Percentiles rank a stretch among this genome's conserved stretches.
Evolutionary conservation across 2,797 vertebrate species (phyloP).

Genomic region (Hoplostethus atlanticus): DNA sequence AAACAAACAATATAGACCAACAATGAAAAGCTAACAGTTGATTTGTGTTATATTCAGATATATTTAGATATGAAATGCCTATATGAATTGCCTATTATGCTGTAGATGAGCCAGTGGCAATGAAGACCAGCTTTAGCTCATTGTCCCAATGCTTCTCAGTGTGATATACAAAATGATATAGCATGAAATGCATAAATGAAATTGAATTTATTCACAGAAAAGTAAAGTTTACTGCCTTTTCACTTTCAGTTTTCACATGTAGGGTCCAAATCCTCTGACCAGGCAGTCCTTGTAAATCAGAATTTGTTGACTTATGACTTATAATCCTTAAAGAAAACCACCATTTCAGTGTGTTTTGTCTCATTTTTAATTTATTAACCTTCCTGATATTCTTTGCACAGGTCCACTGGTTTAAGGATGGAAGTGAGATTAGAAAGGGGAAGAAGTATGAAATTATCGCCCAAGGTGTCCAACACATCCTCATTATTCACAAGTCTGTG

Average conservation of each 20-base stretch:
- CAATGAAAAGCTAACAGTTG: too few relatives aligned
- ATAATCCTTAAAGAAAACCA: not conserved
- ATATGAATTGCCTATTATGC: too few relatives aligned
- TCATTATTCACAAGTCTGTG: conserved; percentile 92
- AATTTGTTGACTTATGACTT: not conserved
- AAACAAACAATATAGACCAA: too few relatives aligned
- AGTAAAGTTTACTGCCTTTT: too few relatives aligned
- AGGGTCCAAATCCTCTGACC: not conserved
- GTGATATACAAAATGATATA: too few relatives aligned
- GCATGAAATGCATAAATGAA: too few relatives aligned
- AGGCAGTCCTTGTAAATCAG: not conserved
- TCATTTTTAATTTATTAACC: not conserved
- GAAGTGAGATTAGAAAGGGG: conserved; percentile 95
- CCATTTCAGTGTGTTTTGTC: not conserved
- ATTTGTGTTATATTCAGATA: too few relatives aligned
- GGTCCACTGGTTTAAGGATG: conserved; percentile 96
- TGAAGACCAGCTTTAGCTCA: too few relatives aligned
- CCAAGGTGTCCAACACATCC: conserved; percentile 90
- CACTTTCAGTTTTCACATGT: not conserved
- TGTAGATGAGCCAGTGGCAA: too few relatives aligned
- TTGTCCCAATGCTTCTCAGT: too few relatives aligned
- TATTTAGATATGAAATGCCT: too few relatives aligned
- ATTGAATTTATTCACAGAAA: too few relatives aligned
- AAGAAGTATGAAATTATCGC: conserved; percentile 97
- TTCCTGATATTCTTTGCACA: conserved; percentile 54